Base-by-base conservation (phyloP, 2,113 vertebrate species). In the Canis aureus region DNA sequence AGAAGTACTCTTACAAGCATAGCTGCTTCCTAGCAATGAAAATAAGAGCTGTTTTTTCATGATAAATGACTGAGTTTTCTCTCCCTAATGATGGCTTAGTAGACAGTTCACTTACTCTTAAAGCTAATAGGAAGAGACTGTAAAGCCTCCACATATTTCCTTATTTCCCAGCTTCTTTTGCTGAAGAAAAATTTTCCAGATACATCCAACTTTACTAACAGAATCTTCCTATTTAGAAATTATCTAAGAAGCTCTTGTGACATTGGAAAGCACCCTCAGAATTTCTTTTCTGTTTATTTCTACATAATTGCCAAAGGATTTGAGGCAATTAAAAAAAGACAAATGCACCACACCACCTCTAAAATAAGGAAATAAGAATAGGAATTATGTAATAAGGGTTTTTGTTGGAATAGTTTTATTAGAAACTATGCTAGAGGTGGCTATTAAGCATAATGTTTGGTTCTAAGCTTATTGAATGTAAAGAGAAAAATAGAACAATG, bases 301-400 rank as follows among this genome's bases (percentile, higher is more conserved):
- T 51, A 81, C 22, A 3, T 38, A 84, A 76, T 88, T 93, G 62
- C 32, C 5, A 93, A 80, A 92, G n/a, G 19, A 38, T 51, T 84
- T 93, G 57, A 88, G 13, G 35, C 62, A 53, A 83, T 67, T 92
- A 90, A 74, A 94, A 95, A 87, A 66, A 87, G 91, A 35, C 27
- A 96, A 96, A 93, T 84, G 13, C 35, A 89, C 89, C 89, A 23
- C 38, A 60, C 95, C 85, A 76, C 25, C 1, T 66, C 53, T 95
- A 69, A 94, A 86, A 84, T 76, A 78, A 62, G 57, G 16, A 93
- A 91, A 92, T 67, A 53, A 85, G 32, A 38, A 76, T 51, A 89
- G n/a, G 49, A 81, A 60, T 94, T 92, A 78, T 73, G 59, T 89
- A 95, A 66, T 66, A n/a, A 71, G 38, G 69, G 25, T 64, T 71